phyloP scores from a whole-genome alignment of 2,888 invertebrate species.

The Machimus rusticus region DNA sequence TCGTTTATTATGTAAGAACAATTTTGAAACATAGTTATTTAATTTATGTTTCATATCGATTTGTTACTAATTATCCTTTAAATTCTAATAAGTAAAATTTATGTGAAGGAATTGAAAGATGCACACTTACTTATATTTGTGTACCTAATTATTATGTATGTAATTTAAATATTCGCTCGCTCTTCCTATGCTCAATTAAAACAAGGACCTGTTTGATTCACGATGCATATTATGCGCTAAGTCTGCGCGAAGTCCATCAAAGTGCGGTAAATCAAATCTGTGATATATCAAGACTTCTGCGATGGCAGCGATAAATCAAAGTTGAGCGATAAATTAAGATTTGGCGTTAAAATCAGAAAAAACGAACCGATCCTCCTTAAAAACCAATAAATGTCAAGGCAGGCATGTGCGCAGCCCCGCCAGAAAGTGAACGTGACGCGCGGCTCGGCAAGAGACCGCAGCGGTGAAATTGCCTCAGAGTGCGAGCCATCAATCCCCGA shows the following conservation, averaged over 20 bases:
- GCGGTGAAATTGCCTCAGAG: background rate
- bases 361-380: background rate
- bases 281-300: background rate
- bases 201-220: background rate
- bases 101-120: background rate
- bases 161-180: background rate
- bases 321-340: background rate
- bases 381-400: conserved; percentile 1
- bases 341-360: background rate
- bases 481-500: background rate
- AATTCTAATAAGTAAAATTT: background rate
- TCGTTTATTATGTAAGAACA: too few species aligned
- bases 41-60: background rate
- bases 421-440: conserved; percentile 3
- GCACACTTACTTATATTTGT: too few species aligned
- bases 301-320: background rate
- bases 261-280: background rate
- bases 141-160: background rate
- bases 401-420: background rate
- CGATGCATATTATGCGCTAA: background rate
- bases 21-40: too few species aligned
- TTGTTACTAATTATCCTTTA: background rate
- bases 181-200: background rate
- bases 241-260: background rate
- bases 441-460: background rate